A percentile compares a stretch with the other conserved stretches of the same genome.
Evolutionary conservation across 2,888 invertebrate genomes (phyloP).

Genomic region (Sussaba pulchella): DNA sequence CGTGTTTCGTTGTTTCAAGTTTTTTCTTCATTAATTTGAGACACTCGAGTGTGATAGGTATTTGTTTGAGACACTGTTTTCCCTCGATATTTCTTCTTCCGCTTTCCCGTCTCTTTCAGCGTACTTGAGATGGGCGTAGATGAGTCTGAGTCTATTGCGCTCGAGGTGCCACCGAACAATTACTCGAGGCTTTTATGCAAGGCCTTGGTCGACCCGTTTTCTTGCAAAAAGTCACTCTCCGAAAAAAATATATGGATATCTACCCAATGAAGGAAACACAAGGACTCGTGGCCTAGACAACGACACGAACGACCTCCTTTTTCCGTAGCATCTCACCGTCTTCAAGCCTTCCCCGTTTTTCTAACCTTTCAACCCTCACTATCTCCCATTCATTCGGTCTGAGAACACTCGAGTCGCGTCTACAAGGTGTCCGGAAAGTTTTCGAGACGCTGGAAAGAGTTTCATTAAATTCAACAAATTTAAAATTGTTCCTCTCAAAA

Average conservation of each 20-base stretch:
- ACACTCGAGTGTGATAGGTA: too few relatives aligned
- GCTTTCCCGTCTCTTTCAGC: too few relatives aligned
- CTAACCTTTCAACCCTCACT: conserved; percentile 9
- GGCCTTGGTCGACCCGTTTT: conserved; percentile 32
- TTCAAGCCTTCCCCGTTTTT: not conserved
- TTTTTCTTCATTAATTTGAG: too few relatives aligned
- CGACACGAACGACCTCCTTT: conserved; percentile 56
- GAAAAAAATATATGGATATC: conserved; percentile 61
- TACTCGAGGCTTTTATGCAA: conserved; percentile 29
- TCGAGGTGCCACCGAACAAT: conserved; percentile 35
- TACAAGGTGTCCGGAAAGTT: conserved; percentile 9
- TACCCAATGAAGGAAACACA: conserved; percentile 44
- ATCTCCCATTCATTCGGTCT: not conserved
- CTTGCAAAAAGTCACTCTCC: conserved; percentile 16
- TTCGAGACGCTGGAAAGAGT: not conserved
- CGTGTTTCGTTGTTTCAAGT: too few relatives aligned
- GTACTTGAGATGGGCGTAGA: too few relatives aligned
- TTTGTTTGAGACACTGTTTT: too few relatives aligned
- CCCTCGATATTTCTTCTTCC: not conserved
- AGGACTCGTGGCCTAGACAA: conserved; percentile 51
- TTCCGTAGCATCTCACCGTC: conserved; percentile 33
- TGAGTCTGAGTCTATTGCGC: not conserved
- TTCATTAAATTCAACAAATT: too few relatives aligned
- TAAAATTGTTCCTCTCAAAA: too few relatives aligned
- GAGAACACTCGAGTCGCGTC: not conserved